Evolutionary conservation across 2,113 vertebrate species (phyloP), one percentile per base, ranked within the genome.

Genomic region (Collichthys lucidus): DNA sequence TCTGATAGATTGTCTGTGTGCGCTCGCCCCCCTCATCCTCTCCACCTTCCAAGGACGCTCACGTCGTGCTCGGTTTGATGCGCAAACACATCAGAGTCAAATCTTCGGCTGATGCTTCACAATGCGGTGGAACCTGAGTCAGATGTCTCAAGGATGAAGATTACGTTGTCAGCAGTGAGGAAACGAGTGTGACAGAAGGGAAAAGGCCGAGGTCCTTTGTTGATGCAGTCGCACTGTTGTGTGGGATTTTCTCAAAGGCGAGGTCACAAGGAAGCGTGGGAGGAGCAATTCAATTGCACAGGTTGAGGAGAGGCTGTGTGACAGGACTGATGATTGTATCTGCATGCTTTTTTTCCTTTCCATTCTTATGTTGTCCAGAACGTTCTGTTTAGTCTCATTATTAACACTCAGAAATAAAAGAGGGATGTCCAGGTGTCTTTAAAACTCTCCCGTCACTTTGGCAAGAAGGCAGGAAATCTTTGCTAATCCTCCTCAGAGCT

Each of bases 41-140:
- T n/a, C 74, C 79, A 82, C 22, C 63, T 12, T 79, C 47, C 74
- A 82, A 79, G 74, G 60, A 67, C n/a, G 15, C 64, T 77, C 16
- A 0, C 31, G 16, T 75, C 80, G 59, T 68, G 44, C 31, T 72
- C 11, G 65, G 0, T 62, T 67, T 50, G 47, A 49, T 42, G 22
- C 62, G 47, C 52, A n/a, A 22, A 40, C 31, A 56, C 11, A 17
- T 8, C 1, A 19, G 15, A 49, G 47, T 49, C 19, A 20, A 49
- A 62, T 79, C 56, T 57, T 44, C 40, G 31, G 62, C 67, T 47
- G 80, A 71, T 67, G 62, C 31, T 50, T 11, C 20, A 2, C 24
- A 14, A 42, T 47, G 70, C 52, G 1, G 60, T 67, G 59, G 60
- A 66, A 16, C 59, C 15, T 52, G 47, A 62, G 40, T n/a, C 12